phyloP scores from a whole-genome alignment of 1,140 invertebrate species.

The Pogonomyrmex californicus region DNA sequence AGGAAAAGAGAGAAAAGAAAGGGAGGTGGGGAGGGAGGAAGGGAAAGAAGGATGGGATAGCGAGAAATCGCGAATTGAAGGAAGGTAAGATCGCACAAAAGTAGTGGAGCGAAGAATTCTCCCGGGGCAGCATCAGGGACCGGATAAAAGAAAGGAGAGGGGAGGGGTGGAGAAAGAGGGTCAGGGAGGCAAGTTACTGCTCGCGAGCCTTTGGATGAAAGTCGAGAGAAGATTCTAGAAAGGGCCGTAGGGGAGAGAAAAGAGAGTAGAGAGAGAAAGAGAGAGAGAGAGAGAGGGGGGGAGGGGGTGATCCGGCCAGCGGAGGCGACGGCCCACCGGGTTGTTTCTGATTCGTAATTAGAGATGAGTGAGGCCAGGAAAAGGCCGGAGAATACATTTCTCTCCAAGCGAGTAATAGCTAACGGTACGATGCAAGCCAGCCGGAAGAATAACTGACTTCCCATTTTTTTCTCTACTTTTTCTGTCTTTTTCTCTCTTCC shows the following conservation, averaged over 20 bases:
- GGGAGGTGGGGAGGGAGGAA: constrained; percentile 7
- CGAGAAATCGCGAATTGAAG: constrained; percentile 61
- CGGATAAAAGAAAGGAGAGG: constrained; percentile 53
- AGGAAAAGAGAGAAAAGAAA: neutral
- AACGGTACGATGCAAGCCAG: constrained; percentile 72
- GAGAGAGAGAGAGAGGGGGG: neutral
- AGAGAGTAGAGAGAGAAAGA: constrained; percentile 27
- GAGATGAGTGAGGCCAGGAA: constrained; percentile 80
- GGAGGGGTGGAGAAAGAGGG: neutral
- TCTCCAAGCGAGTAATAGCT: constrained; percentile 77
- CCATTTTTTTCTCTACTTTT: constrained; percentile 27
- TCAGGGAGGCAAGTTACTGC: constrained; percentile 58
- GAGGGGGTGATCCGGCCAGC: constrained; percentile 40
- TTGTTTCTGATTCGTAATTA: constrained; percentile 85
- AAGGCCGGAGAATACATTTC: constrained; percentile 79
- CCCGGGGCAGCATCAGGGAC: constrained; percentile 46
- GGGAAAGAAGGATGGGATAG: neutral
- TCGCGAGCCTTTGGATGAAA: constrained; percentile 53
- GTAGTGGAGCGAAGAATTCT: constrained; percentile 78
- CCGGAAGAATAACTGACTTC: constrained; percentile 78
- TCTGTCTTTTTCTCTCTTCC: neutral
- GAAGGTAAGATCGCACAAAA: constrained; percentile 73
- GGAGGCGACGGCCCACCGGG: constrained; percentile 69
- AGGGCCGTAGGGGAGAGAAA: constrained; percentile 46
- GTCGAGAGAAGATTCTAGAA: constrained; percentile 56